Evolutionary conservation across 2,888 invertebrate genomes (phyloP).

Genomic region (Erebia ligea): DNA sequence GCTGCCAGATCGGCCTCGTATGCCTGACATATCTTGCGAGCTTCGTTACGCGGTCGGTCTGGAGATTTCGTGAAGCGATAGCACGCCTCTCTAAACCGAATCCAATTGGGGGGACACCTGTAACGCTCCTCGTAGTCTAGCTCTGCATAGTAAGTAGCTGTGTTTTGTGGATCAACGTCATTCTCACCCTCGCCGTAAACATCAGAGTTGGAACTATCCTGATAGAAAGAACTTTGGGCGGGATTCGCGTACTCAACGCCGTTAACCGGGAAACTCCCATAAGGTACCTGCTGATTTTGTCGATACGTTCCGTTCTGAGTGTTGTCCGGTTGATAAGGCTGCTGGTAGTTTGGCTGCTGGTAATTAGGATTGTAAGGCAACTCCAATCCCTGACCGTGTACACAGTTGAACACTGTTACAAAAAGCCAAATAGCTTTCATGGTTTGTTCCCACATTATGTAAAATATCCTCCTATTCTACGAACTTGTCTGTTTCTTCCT

Average conservation of each 20-base stretch:
- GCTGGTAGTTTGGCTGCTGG: constrained; percentile 63
- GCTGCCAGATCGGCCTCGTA: constrained; percentile 91
- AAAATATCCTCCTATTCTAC: neutral
- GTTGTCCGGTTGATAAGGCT: constrained; percentile 56
- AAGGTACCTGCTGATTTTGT: constrained; percentile 66
- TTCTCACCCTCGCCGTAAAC: constrained; percentile 64
- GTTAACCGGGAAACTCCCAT: constrained; percentile 72
- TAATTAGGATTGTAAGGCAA: constrained; percentile 64
- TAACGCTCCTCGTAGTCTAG: constrained; percentile 74
- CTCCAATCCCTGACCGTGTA: constrained; percentile 63
- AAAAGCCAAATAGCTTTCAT: constrained; percentile 63
- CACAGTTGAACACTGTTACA: constrained; percentile 58
- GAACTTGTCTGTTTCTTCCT: neutral
- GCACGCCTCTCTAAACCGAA: constrained; percentile 91
- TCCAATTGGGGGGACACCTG: constrained; percentile 93
- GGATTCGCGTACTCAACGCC: constrained; percentile 61
- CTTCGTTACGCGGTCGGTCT: constrained; percentile 89
- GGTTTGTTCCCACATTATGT: constrained; percentile 51
- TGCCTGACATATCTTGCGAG: constrained; percentile 92
- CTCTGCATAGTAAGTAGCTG: constrained; percentile 69
- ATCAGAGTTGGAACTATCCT: constrained; percentile 61
- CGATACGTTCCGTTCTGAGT: constrained; percentile 65
- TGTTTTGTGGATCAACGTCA: constrained; percentile 69
- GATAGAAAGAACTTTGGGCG: constrained; percentile 73
- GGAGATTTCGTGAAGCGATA: constrained; percentile 96